Percentiles rank a stretch among this genome's conserved stretches.
Conservation (phyloP, 2,888 invertebrate species). For the Luperina nickerlii region DNA sequence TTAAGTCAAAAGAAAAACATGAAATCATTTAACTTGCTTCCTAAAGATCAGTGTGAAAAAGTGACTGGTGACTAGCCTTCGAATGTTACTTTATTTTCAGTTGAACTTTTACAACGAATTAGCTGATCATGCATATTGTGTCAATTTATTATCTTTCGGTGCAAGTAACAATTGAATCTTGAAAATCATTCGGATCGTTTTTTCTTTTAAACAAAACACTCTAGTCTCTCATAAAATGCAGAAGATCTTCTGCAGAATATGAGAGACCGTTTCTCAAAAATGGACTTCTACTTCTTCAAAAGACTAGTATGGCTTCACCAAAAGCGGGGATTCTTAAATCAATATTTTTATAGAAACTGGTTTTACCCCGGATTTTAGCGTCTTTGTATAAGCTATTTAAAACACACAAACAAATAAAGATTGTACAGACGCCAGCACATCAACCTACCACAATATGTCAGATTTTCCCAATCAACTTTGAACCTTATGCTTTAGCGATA, state of each 20-base stretch:
- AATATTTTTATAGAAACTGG: background rate
- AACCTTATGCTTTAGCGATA: too few species aligned
- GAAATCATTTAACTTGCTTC: constrained; percentile 3
- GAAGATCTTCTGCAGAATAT: background rate
- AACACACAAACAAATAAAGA: background rate
- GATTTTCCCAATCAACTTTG: too few species aligned
- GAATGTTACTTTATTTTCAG: constrained; percentile 20
- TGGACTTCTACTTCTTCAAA: background rate
- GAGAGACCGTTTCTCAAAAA: background rate
- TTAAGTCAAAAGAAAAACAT: background rate
- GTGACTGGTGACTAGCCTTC: constrained; percentile 22
- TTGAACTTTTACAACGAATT: constrained; percentile 10
- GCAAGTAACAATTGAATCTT: background rate
- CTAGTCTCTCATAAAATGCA: too few species aligned
- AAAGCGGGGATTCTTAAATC: background rate
- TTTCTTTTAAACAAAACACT: background rate
- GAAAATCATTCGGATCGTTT: background rate
- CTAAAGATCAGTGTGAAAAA: constrained; percentile 12
- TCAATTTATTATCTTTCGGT: background rate
- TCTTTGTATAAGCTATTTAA: background rate
- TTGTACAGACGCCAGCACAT: too few species aligned
- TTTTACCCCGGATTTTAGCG: background rate
- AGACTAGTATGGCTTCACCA: background rate
- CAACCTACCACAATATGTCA: too few species aligned
- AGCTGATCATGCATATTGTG: background rate